Conservation (phyloP, 2,113 vertebrate species). For the Platichthys flesus region DNA sequence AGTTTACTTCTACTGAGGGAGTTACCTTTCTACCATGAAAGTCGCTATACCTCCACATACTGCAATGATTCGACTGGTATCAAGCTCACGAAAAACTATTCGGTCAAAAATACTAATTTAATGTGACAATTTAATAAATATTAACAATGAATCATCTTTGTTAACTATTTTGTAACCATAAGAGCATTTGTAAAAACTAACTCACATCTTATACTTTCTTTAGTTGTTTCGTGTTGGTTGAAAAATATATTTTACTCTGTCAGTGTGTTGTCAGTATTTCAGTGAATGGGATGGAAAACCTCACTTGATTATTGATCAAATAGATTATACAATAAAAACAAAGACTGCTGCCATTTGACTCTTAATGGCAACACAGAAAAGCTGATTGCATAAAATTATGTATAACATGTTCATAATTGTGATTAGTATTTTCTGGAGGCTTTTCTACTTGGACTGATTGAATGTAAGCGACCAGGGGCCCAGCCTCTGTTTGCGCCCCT, state of each 20-base stretch:
- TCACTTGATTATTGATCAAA: neutral
- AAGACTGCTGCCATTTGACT: too few relatives aligned
- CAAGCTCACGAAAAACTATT: too few relatives aligned
- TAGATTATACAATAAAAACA: too few relatives aligned
- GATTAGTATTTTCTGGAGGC: neutral
- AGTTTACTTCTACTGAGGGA: neutral
- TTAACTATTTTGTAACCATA: neutral
- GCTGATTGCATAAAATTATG: too few relatives aligned
- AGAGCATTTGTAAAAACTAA: neutral
- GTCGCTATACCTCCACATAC: too few relatives aligned
- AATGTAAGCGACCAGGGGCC: conserved; percentile 7
- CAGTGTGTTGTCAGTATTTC: neutral
- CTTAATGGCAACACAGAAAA: too few relatives aligned
- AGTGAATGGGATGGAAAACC: neutral
- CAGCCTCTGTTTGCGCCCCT: conserved; percentile 14
- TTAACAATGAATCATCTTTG: neutral
- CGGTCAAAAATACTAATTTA: neutral
- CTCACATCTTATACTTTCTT: neutral
- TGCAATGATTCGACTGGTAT: too few relatives aligned
- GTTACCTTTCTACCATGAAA: too few relatives aligned
- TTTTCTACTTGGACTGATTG: conserved; percentile 4
- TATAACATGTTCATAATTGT: too few relatives aligned
- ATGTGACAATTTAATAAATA: neutral
- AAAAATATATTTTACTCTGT: neutral
- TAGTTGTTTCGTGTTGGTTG: neutral